Base-by-base conservation (phyloP, 1,140 invertebrate species). In the Doryteuthis pealeii region DNA sequence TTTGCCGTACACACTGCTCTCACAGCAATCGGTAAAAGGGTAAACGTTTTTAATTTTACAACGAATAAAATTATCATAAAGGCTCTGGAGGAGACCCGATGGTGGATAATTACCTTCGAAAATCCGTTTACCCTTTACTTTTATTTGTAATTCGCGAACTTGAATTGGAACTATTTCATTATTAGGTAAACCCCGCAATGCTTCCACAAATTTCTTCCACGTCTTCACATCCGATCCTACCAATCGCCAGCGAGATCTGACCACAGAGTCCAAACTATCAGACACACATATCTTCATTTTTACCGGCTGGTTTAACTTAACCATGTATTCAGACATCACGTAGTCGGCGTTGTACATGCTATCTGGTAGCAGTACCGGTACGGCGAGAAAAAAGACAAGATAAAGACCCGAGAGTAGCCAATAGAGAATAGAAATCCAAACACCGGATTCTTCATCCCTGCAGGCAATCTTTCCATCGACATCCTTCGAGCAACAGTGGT, bases 401-500 rank as follows among this genome's bases (percentile, higher is more conserved):
- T 85, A 83, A 14, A 87, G 79, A 1, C 83, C 43, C 4, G 79
- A 79, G 32, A 87, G 82, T 30, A 84, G 81, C 5, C 81, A 69
- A 72, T 86, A 85, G 31, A 87, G 79, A 28, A 86, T 79, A 26
- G 79, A 80, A 33, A 87, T 84, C 85, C 85, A 86, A 15, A 76
- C 76, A 72, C 86, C 83, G 28, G 83, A 80, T 14, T 78, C 79
- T 32, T 83, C 71, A 26, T 80, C 80, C 2, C 76, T 78, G 45
- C 84, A 85, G 2, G 70, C 32, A 14, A 83, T 71, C 0, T 79
- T 73, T 12, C 79, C 80, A 14, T 80, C 74, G 0, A 62, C 35
- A 22, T 80, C 76, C 40, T 76, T 73, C 15, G 76, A 74, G 76
- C 84, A 87, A 74, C 86, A 87, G 32, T 77, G 74, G 71, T 85